phyloP scores from a whole-genome alignment of 2,113 vertebrate species.

The Casuarius casuarius region DNA sequence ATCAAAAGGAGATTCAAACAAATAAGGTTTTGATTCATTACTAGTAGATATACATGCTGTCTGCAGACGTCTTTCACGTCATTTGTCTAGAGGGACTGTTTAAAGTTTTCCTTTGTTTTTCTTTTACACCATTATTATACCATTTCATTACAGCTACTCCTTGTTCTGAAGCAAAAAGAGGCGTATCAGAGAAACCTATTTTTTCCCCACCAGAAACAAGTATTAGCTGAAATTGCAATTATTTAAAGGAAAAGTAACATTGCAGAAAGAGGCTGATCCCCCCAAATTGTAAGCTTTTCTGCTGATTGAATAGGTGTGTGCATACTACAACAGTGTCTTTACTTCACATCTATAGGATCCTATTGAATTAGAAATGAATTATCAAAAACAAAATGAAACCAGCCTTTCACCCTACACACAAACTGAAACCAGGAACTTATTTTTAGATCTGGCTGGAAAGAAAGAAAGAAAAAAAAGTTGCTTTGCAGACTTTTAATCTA shows the following conservation, averaged over 20 bases:
- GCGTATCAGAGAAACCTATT: background rate
- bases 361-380: background rate
- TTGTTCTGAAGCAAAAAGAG: background rate
- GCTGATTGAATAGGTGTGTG: background rate
- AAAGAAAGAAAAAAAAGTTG: rapidly evolving
- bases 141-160: background rate
- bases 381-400: background rate
- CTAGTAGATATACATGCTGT: background rate
- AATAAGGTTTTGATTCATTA: background rate
- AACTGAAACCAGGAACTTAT: background rate
- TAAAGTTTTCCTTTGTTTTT: slow-evolving; percentile 32
- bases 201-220: background rate
- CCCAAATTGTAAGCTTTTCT: background rate
- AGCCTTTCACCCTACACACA: background rate
- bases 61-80: slow-evolving; percentile 15
- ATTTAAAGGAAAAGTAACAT: background rate
- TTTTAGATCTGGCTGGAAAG: background rate
- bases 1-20: background rate
- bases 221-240: background rate
- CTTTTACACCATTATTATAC: background rate
- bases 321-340: background rate
- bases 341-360: background rate
- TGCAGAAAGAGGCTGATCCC: background rate
- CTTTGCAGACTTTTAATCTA: background rate
- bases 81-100: background rate